Evolutionary conservation across 2,888 invertebrate species (phyloP).

Genomic region (Leptinotarsa juncta): DNA sequence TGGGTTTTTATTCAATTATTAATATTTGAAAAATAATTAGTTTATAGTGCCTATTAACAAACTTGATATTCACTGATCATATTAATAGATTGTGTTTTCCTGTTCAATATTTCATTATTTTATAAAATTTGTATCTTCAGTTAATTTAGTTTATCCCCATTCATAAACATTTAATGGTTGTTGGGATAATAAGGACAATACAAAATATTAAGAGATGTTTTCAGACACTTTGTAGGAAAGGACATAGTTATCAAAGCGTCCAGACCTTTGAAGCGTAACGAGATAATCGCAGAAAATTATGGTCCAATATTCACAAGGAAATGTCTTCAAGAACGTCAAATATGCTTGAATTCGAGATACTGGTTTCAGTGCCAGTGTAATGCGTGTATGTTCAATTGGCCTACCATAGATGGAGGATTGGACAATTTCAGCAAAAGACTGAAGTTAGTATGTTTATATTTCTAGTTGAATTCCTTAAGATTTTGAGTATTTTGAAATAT

Average conservation of each 20-base stretch:
- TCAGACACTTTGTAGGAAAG: conserved; percentile 80
- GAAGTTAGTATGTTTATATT: conserved; percentile 56
- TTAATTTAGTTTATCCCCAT: no score
- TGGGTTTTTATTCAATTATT: no score
- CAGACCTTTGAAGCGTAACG: conserved; percentile 74
- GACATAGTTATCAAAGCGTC: conserved; percentile 77
- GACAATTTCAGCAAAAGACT: conserved; percentile 64
- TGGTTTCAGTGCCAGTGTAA: conserved; percentile 82
- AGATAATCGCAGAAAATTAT: conserved; percentile 84
- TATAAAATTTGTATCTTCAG: no score
- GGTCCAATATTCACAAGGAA: conserved; percentile 80
- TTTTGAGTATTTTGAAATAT: no score
- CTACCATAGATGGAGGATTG: conserved; percentile 71
- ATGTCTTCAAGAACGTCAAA: conserved; percentile 71
- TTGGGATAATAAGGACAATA: no score
- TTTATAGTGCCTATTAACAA: no score
- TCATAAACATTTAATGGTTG: no score
- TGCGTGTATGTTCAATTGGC: conserved; percentile 83
- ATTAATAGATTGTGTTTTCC: no score
- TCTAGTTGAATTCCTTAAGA: no score
- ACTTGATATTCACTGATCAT: no score
- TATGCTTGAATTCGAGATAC: conserved; percentile 77
- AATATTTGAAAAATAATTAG: no score
- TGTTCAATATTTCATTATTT: no score
- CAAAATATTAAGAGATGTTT: background rate